These are phyloP conservation scores for Eupithecia subfuscata DNA, from an alignment of 2,888 invertebrate species.

Conservation along the genomic window DNA sequence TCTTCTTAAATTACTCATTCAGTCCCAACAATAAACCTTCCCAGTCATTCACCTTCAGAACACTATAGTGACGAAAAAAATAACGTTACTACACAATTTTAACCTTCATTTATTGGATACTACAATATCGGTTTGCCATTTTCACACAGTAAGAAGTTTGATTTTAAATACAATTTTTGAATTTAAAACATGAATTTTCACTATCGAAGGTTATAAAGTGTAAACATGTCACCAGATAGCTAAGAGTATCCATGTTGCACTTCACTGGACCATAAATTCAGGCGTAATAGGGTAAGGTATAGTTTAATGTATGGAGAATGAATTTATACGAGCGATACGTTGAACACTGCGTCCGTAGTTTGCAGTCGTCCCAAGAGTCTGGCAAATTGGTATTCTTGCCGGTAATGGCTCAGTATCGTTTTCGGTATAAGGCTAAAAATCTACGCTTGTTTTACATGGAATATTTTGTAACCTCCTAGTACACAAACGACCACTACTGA, in stretches of 20 bases:
- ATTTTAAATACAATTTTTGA: neutral
- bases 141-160: neutral
- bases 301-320: slow-evolving; percentile 42
- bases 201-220: neutral
- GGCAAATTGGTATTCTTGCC: slow-evolving; percentile 41
- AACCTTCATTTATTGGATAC: neutral
- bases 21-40: neutral
- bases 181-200: neutral
- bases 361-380: slow-evolving; percentile 26
- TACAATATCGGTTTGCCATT: neutral
- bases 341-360: slow-evolving; percentile 19
- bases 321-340: slow-evolving; percentile 13
- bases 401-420: neutral
- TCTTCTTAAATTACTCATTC: neutral
- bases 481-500: too few relatives aligned
- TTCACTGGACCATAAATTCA: slow-evolving; percentile 6
- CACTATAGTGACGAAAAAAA: neutral
- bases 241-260: neutral
- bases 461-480: too few relatives aligned
- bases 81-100: neutral
- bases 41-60: neutral
- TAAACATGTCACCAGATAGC: neutral
- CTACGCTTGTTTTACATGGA: neutral
- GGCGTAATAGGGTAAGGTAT: slow-evolving; percentile 37
- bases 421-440: slow-evolving; percentile 1